Conservation (phyloP, 2,888 invertebrate genomes). For the Rhamnusium bicolor region DNA sequence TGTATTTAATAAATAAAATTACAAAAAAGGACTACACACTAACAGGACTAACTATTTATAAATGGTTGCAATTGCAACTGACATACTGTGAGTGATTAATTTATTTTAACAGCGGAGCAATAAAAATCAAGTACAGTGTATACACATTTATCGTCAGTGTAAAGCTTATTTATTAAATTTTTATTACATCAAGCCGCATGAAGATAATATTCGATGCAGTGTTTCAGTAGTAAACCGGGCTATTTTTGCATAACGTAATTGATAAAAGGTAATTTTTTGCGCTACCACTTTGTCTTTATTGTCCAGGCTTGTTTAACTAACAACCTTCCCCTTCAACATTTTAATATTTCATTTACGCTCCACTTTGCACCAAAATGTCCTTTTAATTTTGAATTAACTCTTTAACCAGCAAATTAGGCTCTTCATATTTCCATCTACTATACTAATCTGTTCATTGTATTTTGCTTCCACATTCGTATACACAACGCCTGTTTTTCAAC, state of each 20-base stretch:
- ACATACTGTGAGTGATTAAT: too few species aligned
- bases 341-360: slow-evolving; percentile 20
- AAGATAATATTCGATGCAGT: background rate
- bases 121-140: too few species aligned
- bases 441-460: too few species aligned
- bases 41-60: too few species aligned
- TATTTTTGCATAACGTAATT: background rate
- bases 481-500: too few species aligned
- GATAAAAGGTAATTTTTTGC: background rate
- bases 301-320: slow-evolving; percentile 15
- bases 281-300: background rate
- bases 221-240: background rate
- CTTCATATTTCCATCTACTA: background rate
- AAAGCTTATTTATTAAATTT: background rate
- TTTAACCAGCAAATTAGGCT: background rate
- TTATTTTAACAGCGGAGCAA: too few species aligned
- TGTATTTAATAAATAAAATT: too few species aligned
- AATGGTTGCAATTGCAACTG: too few species aligned
- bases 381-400: slow-evolving; percentile 25
- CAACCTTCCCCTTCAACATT: slow-evolving; percentile 7
- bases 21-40: too few species aligned
- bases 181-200: background rate
- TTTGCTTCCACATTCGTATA: too few species aligned
- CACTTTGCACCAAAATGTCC: slow-evolving; percentile 9
- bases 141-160: too few species aligned